A percentile compares a stretch with the other conserved stretches of the same genome.
These are phyloP conservation scores for Aspidiotus rigidus DNA, from an alignment of 2,888 invertebrate species.

Conservation along the genomic window DNA sequence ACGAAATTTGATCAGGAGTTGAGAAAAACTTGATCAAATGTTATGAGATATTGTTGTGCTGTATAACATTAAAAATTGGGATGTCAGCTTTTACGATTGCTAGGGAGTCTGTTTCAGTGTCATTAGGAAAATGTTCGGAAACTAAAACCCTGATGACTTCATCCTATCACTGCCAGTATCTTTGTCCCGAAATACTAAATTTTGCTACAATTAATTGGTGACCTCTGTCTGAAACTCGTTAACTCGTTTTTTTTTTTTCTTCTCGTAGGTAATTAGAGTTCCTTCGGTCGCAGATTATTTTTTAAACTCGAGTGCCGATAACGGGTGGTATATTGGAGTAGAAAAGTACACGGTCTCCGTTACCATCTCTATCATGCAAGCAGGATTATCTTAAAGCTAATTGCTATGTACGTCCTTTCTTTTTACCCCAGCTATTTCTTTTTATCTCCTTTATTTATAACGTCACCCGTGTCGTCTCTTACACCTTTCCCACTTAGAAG, in stretches of 20 bases:
- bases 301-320: conserved; percentile 5
- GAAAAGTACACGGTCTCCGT: conserved; percentile 3
- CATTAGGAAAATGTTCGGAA: background rate
- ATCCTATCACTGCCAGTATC: background rate
- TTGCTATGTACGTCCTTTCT: conserved; percentile 26
- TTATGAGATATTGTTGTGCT: too few species aligned
- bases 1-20: too few species aligned
- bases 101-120: background rate
- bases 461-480: background rate
- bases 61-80: too few species aligned
- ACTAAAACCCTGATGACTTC: conserved; percentile 3
- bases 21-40: too few species aligned
- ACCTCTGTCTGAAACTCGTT: conserved; percentile 28
- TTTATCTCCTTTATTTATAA: conserved; percentile 32
- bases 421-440: conserved; percentile 18
- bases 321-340: conserved; percentile 3
- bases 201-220: conserved; percentile 27
- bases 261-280: conserved; percentile 23
- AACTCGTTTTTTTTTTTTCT: conserved; percentile 28
- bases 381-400: conserved; percentile 30
- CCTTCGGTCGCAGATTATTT: conserved; percentile 20
- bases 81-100: too few species aligned
- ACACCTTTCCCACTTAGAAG: background rate
- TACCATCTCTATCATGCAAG: conserved; percentile 17
- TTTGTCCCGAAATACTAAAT: conserved; percentile 4